Conservation (phyloP, 1,140 invertebrate species). For the Sycophila sp. region DNA sequence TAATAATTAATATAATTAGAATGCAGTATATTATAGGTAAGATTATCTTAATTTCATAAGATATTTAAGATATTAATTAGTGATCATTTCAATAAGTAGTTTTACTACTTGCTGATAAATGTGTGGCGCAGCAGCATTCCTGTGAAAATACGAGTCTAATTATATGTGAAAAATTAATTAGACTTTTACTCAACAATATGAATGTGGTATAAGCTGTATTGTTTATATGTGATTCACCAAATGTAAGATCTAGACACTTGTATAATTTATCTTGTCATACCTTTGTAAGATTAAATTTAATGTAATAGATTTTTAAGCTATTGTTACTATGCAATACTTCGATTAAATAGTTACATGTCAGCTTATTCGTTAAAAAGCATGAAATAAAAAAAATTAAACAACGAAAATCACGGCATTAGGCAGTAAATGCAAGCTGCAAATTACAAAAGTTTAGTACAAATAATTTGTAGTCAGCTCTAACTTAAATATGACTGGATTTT, state of each 20-base stretch:
- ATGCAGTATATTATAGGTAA: constrained; percentile 23
- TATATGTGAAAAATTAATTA: constrained; percentile 16
- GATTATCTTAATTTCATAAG: constrained; percentile 19
- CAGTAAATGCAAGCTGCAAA: too few species aligned
- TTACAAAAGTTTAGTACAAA: not conserved
- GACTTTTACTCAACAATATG: constrained; percentile 3
- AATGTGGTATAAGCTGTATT: not conserved
- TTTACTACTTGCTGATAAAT: constrained; percentile 24
- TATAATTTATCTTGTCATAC: not conserved
- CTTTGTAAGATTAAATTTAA: too few species aligned
- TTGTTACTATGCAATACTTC: not conserved
- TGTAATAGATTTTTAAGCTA: not conserved
- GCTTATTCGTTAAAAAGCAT: not conserved
- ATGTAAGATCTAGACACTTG: not conserved
- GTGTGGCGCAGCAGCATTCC: not conserved
- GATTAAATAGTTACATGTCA: not conserved
- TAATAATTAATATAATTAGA: constrained; percentile 18
- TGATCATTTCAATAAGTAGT: constrained; percentile 28
- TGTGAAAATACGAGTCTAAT: constrained; percentile 7
- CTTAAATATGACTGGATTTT: not conserved
- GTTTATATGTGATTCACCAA: not conserved
- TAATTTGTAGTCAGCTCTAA: not conserved
- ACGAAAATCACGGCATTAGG: constrained; percentile 6
- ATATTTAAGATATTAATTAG: constrained; percentile 24
- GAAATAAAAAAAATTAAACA: not conserved